These are phyloP conservation scores for Lampris incognitus DNA, from an alignment of 2,113 vertebrate genomes.

Conservation along the genomic window DNA sequence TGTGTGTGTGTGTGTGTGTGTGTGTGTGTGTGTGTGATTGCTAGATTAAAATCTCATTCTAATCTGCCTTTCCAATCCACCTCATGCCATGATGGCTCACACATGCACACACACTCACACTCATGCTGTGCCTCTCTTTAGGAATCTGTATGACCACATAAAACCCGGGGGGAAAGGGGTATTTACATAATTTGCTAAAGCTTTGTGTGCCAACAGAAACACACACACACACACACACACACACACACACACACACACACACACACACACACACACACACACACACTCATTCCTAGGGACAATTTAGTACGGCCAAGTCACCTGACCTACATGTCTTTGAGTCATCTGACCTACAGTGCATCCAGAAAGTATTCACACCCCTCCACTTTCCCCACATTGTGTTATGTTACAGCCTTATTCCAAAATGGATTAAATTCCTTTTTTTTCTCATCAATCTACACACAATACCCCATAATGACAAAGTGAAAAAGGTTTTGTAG, in stretches of 20 bases:
- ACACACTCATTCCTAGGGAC: no score
- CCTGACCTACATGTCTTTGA: no score
- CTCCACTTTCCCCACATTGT: no score
- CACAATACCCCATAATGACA: no score
- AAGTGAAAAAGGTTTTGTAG: no score
- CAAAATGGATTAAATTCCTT: no score
- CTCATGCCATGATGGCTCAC: not conserved
- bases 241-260: not conserved
- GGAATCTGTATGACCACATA: not conserved
- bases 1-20: not conserved
- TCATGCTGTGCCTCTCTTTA: not conserved
- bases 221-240: conserved; percentile 2
- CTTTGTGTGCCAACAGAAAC: not conserved
- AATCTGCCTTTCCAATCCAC: not conserved
- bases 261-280: not conserved
- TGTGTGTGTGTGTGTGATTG: not conserved
- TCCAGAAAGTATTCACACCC: no score
- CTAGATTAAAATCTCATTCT: not conserved
- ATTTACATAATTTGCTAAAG: not conserved
- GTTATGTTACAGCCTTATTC: no score
- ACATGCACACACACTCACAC: not conserved
- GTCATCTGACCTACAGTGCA: no score
- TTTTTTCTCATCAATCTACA: no score
- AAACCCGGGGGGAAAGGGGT: not conserved
- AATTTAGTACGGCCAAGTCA: no score